These are phyloP conservation scores for Opisthograptis luteolata DNA, from an alignment of 2,888 invertebrate genomes.

Conservation along the genomic window DNA sequence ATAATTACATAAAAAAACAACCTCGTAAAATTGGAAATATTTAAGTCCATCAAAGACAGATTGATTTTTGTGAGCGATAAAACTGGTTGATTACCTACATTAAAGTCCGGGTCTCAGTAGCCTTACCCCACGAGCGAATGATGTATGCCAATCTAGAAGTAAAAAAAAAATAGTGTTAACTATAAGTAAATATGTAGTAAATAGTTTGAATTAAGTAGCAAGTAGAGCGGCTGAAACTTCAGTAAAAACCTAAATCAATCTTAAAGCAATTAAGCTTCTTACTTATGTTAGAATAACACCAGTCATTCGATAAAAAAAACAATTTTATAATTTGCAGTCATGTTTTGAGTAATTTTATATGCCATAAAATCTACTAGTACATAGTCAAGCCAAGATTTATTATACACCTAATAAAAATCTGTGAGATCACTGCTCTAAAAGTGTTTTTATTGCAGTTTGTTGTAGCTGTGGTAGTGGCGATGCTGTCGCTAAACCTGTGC, in stretches of 20 bases:
- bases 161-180: too few species aligned
- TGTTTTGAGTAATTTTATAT: constrained; percentile 3
- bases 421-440: not conserved
- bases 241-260: too few species aligned
- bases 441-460: constrained; percentile 53
- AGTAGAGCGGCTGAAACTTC: too few species aligned
- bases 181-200: too few species aligned
- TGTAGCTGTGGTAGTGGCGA: constrained; percentile 66
- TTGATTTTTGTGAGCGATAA: constrained; percentile 3
- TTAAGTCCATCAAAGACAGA: constrained; percentile 4
- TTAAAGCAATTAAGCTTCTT: too few species aligned
- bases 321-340: constrained; percentile 3
- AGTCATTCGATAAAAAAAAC: not conserved
- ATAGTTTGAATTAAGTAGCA: too few species aligned
- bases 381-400: constrained; percentile 1
- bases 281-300: too few species aligned
- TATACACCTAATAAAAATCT: not conserved
- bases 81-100: constrained; percentile 13
- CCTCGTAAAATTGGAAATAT: constrained; percentile 13
- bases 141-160: too few species aligned
- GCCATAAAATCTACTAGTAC: constrained; percentile 6
- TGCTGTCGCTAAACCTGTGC: constrained; percentile 71
- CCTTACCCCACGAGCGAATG: too few species aligned
- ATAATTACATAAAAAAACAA: not conserved
- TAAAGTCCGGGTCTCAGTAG: constrained; percentile 7